Evolutionary conservation across 2,888 invertebrate genomes (phyloP).

Genomic region (Erebia palarica): DNA sequence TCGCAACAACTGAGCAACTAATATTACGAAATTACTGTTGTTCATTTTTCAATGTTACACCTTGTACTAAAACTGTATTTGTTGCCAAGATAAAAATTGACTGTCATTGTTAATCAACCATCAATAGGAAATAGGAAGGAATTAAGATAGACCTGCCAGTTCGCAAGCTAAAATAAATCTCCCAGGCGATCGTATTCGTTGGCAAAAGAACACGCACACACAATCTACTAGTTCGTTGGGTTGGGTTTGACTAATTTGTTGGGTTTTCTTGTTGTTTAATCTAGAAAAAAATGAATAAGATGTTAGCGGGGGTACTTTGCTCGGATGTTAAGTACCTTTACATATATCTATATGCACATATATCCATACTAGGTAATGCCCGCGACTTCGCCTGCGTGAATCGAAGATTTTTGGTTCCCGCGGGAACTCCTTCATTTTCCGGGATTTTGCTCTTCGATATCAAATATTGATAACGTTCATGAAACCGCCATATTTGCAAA

Average conservation of each 20-base stretch:
- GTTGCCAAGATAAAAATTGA: background rate
- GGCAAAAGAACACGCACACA: slow-evolving; percentile 30
- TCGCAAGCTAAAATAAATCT: slow-evolving; percentile 72
- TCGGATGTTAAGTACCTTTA: background rate
- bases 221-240: slow-evolving; percentile 18
- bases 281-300: background rate
- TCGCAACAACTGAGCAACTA: background rate
- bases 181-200: slow-evolving; percentile 57
- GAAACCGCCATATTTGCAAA: no score
- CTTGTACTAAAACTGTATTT: background rate
- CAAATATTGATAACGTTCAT: no score
- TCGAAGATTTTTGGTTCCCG: no score
- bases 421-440: no score
- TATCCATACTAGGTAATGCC: no score
- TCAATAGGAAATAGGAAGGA: slow-evolving; percentile 63
- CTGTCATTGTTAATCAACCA: slow-evolving; percentile 56
- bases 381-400: no score
- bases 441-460: no score
- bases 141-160: slow-evolving; percentile 60
- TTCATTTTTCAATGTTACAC: background rate
- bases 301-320: background rate
- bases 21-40: background rate
- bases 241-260: slow-evolving; percentile 28
- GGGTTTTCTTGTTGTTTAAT: slow-evolving; percentile 1
- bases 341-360: background rate